Conservation (phyloP, 2,113 vertebrate species). For the Oreochromis niloticus region DNA sequence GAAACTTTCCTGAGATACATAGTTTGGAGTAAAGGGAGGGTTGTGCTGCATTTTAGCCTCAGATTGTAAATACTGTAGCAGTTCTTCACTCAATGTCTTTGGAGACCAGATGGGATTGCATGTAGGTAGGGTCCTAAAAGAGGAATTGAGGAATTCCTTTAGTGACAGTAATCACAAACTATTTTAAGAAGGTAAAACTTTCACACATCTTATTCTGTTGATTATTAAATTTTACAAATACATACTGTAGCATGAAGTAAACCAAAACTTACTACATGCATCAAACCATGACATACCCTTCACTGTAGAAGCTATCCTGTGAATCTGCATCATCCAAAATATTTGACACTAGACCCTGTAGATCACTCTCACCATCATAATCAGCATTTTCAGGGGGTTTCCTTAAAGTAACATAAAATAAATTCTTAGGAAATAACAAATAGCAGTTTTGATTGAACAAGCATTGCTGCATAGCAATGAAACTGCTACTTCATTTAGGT, state of each 20-base stretch:
- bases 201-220: background rate
- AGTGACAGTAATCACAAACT: background rate
- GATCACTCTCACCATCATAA: slow-evolving; percentile 84
- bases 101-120: slow-evolving; percentile 80
- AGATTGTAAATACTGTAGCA: slow-evolving; percentile 72
- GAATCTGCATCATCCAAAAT: slow-evolving; percentile 88
- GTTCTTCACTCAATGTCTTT: slow-evolving; percentile 62
- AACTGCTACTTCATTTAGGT: background rate
- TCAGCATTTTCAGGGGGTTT: slow-evolving; percentile 74
- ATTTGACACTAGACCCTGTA: slow-evolving; percentile 87
- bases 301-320: slow-evolving; percentile 72
- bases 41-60: slow-evolving; percentile 71
- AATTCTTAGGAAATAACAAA: background rate
- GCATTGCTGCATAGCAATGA: background rate
- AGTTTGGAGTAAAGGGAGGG: slow-evolving; percentile 64
- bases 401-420: slow-evolving; percentile 54
- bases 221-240: background rate
- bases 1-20: slow-evolving; percentile 64
- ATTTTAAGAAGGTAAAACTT: background rate
- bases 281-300: slow-evolving; percentile 75
- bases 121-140: slow-evolving; percentile 73
- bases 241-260: background rate
- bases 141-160: background rate
- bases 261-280: background rate
- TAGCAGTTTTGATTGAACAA: background rate